Conservation (phyloP, 2,797 vertebrate genomes). For the Hipposideros larvatus region DNA sequence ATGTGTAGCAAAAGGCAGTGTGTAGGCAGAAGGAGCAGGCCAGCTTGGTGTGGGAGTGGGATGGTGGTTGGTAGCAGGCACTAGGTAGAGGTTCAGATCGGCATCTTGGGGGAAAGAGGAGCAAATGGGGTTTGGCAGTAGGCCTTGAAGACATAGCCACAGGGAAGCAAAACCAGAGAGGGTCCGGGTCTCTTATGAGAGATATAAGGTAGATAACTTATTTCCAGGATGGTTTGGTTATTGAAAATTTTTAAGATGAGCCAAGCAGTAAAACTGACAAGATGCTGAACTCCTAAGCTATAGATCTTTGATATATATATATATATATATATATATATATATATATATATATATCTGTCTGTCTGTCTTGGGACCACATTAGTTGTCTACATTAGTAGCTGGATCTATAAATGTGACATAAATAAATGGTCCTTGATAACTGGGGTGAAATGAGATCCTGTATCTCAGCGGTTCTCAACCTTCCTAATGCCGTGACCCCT, state of each 20-base stretch:
- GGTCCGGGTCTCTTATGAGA: constrained; percentile 23
- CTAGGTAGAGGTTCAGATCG: not conserved
- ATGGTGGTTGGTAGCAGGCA: not conserved
- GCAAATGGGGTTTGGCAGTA: not conserved
- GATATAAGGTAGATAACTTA: not conserved
- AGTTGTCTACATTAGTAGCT: not conserved
- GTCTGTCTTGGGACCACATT: not conserved
- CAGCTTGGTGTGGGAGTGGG: not conserved
- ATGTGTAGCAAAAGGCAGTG: not conserved
- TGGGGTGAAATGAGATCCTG: not conserved
- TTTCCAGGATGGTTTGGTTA: constrained; percentile 8
- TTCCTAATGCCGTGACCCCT: too few relatives aligned
- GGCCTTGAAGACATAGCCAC: not conserved
- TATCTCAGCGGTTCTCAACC: too few relatives aligned
- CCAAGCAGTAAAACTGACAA: not conserved
- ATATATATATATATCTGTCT: too few relatives aligned
- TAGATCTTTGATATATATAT: not conserved
- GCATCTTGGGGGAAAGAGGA: not conserved
- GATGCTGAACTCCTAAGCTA: not conserved
- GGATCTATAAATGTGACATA: not conserved
- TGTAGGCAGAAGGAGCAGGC: not conserved
- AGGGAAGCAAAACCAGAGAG: not conserved
- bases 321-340: not conserved
- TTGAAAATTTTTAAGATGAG: constrained; percentile 29
- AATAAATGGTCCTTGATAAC: not conserved